Evolutionary conservation across 92 coral and sea anemone species (phyloP).

Genomic region (Anthopleura xanthogrammica): DNA sequence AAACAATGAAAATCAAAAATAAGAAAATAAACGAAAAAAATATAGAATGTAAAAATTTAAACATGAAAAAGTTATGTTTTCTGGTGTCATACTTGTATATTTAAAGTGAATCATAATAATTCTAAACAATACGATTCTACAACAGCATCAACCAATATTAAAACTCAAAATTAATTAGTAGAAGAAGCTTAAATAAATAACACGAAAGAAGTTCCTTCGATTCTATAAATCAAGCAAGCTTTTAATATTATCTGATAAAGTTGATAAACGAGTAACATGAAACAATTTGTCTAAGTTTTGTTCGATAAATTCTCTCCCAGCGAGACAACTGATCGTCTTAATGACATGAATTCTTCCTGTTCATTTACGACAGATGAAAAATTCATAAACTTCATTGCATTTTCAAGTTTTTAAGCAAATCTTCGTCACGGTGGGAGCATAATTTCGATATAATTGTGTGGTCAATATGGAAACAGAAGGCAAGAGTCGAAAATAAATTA

Average conservation of each 20-base stretch:
- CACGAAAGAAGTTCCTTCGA: not conserved
- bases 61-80: no score
- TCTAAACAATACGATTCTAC: no score
- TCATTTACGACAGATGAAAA: not conserved
- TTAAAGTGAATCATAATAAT: no score
- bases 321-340: not conserved
- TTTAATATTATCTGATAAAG: not conserved
- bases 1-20: no score
- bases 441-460: not conserved
- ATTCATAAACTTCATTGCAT: not conserved
- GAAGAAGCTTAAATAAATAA: no score
- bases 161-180: no score
- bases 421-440: not conserved
- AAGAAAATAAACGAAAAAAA: no score
- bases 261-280: not conserved
- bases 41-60: no score
- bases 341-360: not conserved
- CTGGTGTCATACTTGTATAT: no score
- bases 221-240: not conserved
- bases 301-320: not conserved
- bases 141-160: no score
- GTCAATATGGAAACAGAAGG: not conserved
- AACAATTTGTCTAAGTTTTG: not conserved
- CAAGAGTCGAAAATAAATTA: not conserved
- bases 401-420: not conserved